Conservation (phyloP, 2,113 vertebrate genomes). For the Trematomus loennbergii region DNA sequence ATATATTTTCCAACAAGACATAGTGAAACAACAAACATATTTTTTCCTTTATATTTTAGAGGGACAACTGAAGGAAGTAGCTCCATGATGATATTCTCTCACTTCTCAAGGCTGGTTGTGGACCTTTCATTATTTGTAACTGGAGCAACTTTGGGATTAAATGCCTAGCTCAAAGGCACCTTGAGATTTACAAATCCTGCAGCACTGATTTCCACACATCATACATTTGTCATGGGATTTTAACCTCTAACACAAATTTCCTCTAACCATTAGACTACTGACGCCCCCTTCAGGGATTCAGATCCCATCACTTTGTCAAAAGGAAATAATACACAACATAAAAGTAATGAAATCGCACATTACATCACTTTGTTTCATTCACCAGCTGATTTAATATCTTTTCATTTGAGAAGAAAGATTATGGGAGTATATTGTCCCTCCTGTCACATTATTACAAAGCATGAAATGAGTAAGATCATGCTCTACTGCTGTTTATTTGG, state of each 20-base stretch:
- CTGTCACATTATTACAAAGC: background rate
- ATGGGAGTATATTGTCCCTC: background rate
- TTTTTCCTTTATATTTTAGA: background rate
- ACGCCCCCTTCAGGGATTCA: constrained; percentile 36
- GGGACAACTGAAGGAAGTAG: background rate
- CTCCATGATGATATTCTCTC: background rate
- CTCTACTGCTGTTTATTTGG: background rate
- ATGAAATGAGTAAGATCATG: background rate
- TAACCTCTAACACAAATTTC: background rate
- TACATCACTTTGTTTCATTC: background rate
- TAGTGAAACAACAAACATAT: background rate
- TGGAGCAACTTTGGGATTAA: background rate
- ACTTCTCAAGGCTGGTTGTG: background rate
- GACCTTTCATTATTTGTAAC: background rate
- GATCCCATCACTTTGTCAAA: constrained; percentile 1
- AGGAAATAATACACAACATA: background rate
- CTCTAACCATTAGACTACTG: background rate
- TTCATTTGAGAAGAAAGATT: background rate
- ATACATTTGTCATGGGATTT: background rate
- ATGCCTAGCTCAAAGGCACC: background rate
- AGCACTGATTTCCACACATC: background rate
- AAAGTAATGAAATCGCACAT: background rate
- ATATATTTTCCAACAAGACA: background rate
- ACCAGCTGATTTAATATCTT: constrained; percentile 7
- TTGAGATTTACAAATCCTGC: background rate